Base-by-base conservation (phyloP, 1,140 invertebrate genomes). In the Belonocnema kinseyi region DNA sequence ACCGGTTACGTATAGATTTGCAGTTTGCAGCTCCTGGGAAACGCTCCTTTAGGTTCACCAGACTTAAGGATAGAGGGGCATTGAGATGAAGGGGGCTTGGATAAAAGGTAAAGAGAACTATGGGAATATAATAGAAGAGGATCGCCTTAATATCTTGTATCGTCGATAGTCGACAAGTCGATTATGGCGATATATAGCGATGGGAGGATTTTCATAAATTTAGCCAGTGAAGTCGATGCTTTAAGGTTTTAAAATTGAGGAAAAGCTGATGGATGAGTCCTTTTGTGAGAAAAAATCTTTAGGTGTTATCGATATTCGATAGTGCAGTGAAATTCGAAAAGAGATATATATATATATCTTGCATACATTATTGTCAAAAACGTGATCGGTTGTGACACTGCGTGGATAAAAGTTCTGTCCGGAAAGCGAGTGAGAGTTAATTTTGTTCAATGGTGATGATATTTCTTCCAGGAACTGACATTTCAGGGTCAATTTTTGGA, bases 1-100 rank as follows among this genome's bases (percentile, higher is more conserved):
- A 85, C 80, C 79, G 79, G 77, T 82, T 83, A 81, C 82, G 77
- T 80, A 84, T 83, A 84, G 80, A 81, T 84, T 83, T 84, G 77
- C 81, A 84, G 84, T 81, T 81, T 80, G 79, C 79, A 79, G 82
- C 81, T 80, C 77, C 77, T 50, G 79, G 80, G 79, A 83, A 83
- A 76, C 77, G 51, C 56, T 58, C 33, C 78, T 26, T 46, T 74
- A 52, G 71, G 51, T 61, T 77, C 74, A 77, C 61, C 74, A 52
- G 76, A 75, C 71, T 74, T 72, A 66, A 40, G 61, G 40, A 66
- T 4, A 21, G 14, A 40, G 5, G 46, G 6, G 53, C 5, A 50
- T 52, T 50, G 40, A 78, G 54, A 40, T 40, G 72, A 72, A 76
- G 13, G 16, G 0, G 11, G 52, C 73, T 56, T 74, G 14, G 50